Conservation (phyloP, 2,113 vertebrate species). For the Spea bombifrons region DNA sequence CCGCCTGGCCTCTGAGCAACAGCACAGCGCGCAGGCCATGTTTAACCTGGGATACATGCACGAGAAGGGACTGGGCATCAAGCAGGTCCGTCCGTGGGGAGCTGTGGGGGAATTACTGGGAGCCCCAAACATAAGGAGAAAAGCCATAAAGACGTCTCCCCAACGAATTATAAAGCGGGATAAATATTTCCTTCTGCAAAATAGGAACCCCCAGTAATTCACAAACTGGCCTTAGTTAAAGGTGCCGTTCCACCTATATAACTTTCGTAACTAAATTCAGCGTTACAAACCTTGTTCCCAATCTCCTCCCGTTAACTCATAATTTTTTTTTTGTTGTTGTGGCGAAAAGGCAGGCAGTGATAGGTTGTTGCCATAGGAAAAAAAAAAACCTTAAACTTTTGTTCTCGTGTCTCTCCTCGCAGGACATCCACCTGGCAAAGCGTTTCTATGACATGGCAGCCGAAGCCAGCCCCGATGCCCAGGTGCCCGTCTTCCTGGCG, state of each 20-base stretch:
- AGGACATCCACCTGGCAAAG: conserved; percentile 97
- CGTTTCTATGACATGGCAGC: conserved; percentile 98
- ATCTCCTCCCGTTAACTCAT: neutral
- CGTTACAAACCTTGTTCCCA: neutral
- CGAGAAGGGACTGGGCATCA: conserved; percentile 94
- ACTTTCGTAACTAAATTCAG: no score
- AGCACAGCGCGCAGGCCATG: conserved; percentile 97
- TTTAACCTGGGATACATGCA: conserved; percentile 99
- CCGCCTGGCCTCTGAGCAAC: conserved; percentile 92
- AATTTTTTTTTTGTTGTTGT: no score
- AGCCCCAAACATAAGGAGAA: no score
- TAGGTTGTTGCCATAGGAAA: no score
- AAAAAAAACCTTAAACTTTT: conserved; percentile 18
- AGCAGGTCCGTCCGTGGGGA: conserved; percentile 72
- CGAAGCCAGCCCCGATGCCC: conserved; percentile 93
- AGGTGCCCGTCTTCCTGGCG: conserved; percentile 94
- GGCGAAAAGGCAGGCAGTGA: no score
- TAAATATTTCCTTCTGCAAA: no score
- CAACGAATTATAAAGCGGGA: no score
- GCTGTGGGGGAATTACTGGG: no score
- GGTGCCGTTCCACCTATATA: no score
- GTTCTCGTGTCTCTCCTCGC: conserved; percentile 20
- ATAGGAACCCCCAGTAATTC: no score
- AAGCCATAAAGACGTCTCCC: no score
- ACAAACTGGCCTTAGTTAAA: no score